phyloP scores from a whole-genome alignment of 2,888 invertebrate species.

The Chloromyia formosa region DNA sequence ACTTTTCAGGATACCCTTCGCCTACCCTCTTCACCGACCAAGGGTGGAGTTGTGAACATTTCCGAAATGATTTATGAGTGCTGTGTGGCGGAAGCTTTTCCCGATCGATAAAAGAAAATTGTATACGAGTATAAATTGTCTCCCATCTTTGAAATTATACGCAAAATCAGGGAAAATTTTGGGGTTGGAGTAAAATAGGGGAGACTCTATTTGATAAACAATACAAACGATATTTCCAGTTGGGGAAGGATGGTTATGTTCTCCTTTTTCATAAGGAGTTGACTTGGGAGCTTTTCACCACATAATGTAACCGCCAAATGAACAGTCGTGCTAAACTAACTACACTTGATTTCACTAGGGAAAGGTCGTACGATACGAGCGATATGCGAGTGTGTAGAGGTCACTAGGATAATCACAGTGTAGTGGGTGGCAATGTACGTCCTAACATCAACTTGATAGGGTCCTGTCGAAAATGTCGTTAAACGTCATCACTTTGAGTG shows the following conservation, averaged over 20 bases:
- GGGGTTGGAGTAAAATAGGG: not conserved
- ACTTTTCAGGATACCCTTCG: constrained; percentile 2
- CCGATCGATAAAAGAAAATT: constrained; percentile 11
- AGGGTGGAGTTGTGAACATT: constrained; percentile 32
- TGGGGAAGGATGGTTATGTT: not conserved
- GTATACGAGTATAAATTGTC: not conserved
- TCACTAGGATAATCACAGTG: too few relatives aligned
- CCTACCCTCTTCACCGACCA: not conserved
- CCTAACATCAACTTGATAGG: too few relatives aligned
- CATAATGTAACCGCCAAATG: not conserved
- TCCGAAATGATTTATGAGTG: constrained; percentile 4
- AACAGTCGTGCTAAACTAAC: not conserved
- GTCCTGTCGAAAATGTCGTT: too few relatives aligned
- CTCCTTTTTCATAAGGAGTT: too few relatives aligned
- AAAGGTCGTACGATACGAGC: too few relatives aligned
- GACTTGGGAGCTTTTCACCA: constrained; percentile 25
- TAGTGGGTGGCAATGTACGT: too few relatives aligned
- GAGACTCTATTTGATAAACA: not conserved
- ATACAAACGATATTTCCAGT: not conserved
- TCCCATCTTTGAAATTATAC: constrained; percentile 21
- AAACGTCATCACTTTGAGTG: too few relatives aligned
- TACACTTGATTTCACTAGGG: too few relatives aligned
- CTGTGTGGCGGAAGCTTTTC: constrained; percentile 9
- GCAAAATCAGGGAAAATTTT: constrained; percentile 23
- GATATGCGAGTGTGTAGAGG: too few relatives aligned